phyloP scores from a whole-genome alignment of 1,140 invertebrate genomes.

The Mesaphorura yosii region DNA sequence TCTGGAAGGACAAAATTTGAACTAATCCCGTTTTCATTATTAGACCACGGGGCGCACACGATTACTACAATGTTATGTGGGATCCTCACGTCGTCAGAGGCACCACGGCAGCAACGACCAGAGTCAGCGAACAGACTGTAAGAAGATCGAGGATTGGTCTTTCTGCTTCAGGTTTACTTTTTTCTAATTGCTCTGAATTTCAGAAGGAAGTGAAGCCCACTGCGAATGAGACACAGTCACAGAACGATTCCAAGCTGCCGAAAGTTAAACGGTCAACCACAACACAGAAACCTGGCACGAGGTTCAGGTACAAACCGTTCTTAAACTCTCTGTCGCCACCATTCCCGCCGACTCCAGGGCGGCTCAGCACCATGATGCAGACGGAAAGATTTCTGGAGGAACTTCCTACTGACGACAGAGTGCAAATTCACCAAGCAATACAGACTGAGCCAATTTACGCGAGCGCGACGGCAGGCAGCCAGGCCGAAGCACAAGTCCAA shows the following conservation, averaged over 20 bases:
- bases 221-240: background rate
- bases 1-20: too few relatives aligned
- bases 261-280: conserved; percentile 7
- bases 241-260: background rate
- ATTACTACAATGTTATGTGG: conserved; percentile 23
- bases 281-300: too few relatives aligned
- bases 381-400: conserved; percentile 10
- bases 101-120: background rate
- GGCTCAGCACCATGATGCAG: background rate
- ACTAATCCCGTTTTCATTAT: too few relatives aligned
- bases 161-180: too few relatives aligned
- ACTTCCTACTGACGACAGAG: background rate
- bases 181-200: background rate
- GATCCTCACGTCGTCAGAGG: conserved; percentile 19
- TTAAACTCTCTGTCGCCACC: background rate
- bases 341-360: background rate
- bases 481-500: background rate
- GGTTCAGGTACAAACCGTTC: background rate
- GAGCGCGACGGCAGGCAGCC: background rate
- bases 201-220: background rate
- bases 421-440: background rate
- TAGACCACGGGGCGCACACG: conserved; percentile 20
- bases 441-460: conserved; percentile 15
- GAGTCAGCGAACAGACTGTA: too few relatives aligned
- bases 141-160: too few relatives aligned